Evolutionary conservation across 2,113 vertebrate genomes (phyloP).

Genomic region (Festucalex cinctus): DNA sequence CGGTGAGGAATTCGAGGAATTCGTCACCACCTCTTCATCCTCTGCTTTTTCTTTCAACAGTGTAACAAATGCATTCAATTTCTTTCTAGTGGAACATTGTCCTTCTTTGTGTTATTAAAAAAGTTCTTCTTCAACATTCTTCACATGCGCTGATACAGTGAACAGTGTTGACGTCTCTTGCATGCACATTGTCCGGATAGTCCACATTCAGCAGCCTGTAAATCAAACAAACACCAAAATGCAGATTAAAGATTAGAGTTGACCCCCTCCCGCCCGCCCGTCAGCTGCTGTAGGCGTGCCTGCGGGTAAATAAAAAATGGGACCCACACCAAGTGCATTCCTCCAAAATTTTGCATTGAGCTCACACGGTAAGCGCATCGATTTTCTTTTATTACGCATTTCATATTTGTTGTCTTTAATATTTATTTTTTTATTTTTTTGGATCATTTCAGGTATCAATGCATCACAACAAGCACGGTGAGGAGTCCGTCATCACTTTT

Average conservation of each 20-base stretch:
- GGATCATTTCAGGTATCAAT: not conserved
- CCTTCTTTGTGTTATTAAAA: not conserved
- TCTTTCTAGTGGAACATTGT: no score
- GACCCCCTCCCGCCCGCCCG: not conserved
- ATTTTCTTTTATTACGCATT: not conserved
- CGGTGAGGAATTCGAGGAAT: no score
- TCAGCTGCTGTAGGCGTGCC: not conserved
- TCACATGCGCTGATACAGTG: not conserved
- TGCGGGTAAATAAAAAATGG: not conserved
- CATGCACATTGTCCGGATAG: not conserved
- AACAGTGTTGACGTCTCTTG: not conserved
- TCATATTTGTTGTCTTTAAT: not conserved
- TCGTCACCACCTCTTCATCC: no score
- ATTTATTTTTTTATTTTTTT: not conserved
- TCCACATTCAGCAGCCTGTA: not conserved
- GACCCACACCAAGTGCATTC: not conserved
- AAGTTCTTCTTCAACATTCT: not conserved
- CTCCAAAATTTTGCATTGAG: not conserved
- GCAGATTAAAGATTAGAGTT: not conserved
- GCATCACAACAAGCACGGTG: conserved; percentile 1
- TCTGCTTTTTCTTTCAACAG: no score
- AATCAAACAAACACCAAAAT: not conserved
- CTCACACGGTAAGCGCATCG: not conserved
- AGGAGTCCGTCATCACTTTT: not conserved
- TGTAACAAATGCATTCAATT: no score